These are phyloP conservation scores for Leucophenga maculata DNA, from an alignment of 2,888 invertebrate species.

Conservation along the genomic window DNA sequence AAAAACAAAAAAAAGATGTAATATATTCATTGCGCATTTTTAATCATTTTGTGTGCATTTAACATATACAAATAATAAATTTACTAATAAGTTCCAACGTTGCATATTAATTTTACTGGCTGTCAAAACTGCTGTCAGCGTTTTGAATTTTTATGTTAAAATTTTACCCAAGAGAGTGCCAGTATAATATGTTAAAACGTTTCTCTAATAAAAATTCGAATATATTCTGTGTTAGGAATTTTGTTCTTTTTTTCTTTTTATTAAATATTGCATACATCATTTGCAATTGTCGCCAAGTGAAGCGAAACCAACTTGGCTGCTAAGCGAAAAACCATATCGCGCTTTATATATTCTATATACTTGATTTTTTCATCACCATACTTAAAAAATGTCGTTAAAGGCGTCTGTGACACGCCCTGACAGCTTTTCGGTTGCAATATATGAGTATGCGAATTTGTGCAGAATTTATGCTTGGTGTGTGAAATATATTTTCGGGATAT, in stretches of 20 bases:
- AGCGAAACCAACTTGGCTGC: slow-evolving; percentile 26
- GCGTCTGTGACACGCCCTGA: slow-evolving; percentile 12
- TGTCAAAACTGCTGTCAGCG: slow-evolving; percentile 13
- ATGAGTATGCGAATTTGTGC: neutral
- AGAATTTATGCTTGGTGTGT: neutral
- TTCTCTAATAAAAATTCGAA: too few relatives aligned
- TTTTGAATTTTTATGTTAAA: slow-evolving; percentile 10
- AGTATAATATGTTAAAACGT: slow-evolving; percentile 58
- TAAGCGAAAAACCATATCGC: too few relatives aligned
- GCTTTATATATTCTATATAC: neutral
- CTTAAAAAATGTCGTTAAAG: slow-evolving; percentile 2
- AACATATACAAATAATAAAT: slow-evolving; percentile 60
- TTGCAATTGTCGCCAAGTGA: slow-evolving; percentile 58
- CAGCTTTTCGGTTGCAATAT: neutral
- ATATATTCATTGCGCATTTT: neutral
- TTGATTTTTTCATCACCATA: neutral
- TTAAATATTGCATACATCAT: slow-evolving; percentile 44
- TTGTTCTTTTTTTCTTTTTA: slow-evolving; percentile 39
- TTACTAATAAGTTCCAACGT: slow-evolving; percentile 56
- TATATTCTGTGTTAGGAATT: too few relatives aligned
- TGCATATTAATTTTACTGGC: slow-evolving; percentile 55
- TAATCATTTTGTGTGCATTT: slow-evolving; percentile 37
- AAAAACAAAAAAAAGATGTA: neutral
- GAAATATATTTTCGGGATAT: neutral
- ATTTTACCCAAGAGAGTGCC: slow-evolving; percentile 21